Percentiles rank a stretch among this genome's conserved stretches.
These are phyloP conservation scores for Tiphia femorata DNA, from an alignment of 2,888 invertebrate genomes.

Conservation along the genomic window DNA sequence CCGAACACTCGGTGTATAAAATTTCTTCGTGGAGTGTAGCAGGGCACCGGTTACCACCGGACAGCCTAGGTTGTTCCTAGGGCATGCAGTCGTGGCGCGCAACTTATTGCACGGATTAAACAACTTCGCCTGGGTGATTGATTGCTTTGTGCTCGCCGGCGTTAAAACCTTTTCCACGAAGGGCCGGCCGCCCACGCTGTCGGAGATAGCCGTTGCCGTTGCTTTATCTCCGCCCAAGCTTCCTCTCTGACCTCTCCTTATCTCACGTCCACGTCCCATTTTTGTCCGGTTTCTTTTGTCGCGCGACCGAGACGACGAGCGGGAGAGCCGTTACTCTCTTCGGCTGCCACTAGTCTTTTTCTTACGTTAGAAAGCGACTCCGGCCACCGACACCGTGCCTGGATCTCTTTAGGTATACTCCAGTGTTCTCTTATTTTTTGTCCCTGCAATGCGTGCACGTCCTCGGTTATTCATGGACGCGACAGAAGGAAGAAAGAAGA, in stretches of 20 bases:
- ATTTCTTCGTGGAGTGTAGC: too few relatives aligned
- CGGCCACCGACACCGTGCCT: too few relatives aligned
- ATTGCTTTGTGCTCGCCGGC: slow-evolving; percentile 54
- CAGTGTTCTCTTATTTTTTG: too few relatives aligned
- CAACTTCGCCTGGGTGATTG: slow-evolving; percentile 61
- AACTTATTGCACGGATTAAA: slow-evolving; percentile 60
- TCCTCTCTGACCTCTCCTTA: slow-evolving; percentile 17
- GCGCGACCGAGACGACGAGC: not conserved
- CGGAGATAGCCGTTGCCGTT: too few relatives aligned
- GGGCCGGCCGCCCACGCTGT: slow-evolving; percentile 50
- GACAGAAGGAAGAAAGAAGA: too few relatives aligned
- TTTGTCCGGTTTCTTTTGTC: not conserved
- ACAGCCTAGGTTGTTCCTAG: not conserved
- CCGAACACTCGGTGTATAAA: not conserved
- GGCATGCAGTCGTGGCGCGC: slow-evolving; percentile 27
- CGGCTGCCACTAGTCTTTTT: too few relatives aligned
- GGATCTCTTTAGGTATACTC: too few relatives aligned
- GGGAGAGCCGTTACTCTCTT: too few relatives aligned
- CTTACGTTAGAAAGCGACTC: too few relatives aligned
- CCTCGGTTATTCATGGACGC: too few relatives aligned
- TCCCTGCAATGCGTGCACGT: too few relatives aligned
- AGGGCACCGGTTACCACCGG: too few relatives aligned
- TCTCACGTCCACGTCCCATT: slow-evolving; percentile 5
- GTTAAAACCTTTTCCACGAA: slow-evolving; percentile 57
- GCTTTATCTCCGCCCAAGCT: slow-evolving; percentile 31